Evolutionary conservation across 2,888 invertebrate genomes (phyloP).

Genomic region (Zygaena filipendulae): DNA sequence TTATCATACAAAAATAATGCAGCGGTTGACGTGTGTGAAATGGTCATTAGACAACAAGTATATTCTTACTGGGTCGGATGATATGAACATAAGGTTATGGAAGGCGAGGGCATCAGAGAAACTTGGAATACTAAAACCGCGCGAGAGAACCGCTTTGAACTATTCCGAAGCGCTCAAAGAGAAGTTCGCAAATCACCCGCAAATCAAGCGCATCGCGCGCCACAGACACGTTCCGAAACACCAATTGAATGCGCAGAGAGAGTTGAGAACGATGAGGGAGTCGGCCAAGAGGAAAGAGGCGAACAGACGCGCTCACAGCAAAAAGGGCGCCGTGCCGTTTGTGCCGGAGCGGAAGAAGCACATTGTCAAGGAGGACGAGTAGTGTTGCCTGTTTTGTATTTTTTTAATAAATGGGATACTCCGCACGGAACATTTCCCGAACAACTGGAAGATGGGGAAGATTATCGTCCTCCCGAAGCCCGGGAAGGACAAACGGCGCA

Average conservation of each 20-base stretch:
- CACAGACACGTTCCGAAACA: constrained; percentile 96
- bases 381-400: no score
- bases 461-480: no score
- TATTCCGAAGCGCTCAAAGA: constrained; percentile 91
- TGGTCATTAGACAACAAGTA: constrained; percentile 97
- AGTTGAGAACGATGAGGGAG: constrained; percentile 77
- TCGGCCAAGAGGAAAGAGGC: constrained; percentile 85
- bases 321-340: constrained; percentile 83
- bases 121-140: constrained; percentile 89
- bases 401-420: no score
- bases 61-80: constrained; percentile 94
- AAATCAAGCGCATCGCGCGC: constrained; percentile 89
- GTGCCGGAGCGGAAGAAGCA: constrained; percentile 81
- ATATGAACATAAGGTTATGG: constrained; percentile 99
- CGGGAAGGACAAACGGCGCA: no score
- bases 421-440: no score
- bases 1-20: constrained; percentile 99
- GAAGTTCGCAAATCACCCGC: constrained; percentile 93
- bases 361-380: constrained; percentile 82
- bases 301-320: constrained; percentile 88
- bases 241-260: constrained; percentile 84
- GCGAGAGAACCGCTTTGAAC: constrained; percentile 87
- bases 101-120: constrained; percentile 97
- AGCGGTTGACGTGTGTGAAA: constrained; percentile 87
- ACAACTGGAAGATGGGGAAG: no score